These are phyloP conservation scores for Lytechinus variegatus DNA, from an alignment of 35 echinoderm and acorn worm species.

Conservation along the genomic window DNA sequence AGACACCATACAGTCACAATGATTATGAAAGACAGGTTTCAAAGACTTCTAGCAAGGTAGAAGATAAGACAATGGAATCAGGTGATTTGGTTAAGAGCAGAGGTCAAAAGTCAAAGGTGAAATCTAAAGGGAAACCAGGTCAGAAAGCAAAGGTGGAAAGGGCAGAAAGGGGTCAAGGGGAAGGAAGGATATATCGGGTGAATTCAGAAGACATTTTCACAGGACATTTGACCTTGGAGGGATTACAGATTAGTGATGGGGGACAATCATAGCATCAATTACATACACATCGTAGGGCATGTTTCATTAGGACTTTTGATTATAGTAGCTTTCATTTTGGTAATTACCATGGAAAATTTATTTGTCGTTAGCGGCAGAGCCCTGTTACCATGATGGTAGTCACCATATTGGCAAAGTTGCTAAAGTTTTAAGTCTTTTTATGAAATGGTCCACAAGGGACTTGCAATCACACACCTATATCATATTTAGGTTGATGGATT, in stretches of 20 bases:
- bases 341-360: too few relatives aligned
- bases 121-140: background rate
- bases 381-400: too few relatives aligned
- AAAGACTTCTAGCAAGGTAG: background rate
- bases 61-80: background rate
- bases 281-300: too few relatives aligned
- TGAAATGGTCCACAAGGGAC: too few relatives aligned
- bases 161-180: background rate
- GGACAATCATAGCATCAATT: too few relatives aligned
- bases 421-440: too few relatives aligned
- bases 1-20: background rate
- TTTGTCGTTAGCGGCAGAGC: too few relatives aligned
- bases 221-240: background rate
- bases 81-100: background rate
- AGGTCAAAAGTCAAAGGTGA: background rate
- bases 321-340: too few relatives aligned
- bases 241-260: background rate
- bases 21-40: background rate
- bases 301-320: too few relatives aligned
- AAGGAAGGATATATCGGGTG: background rate
- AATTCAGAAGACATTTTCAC: background rate
- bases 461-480: too few relatives aligned
- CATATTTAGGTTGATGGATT: too few relatives aligned
- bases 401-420: too few relatives aligned
- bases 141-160: background rate